Evolutionary conservation across 2,797 vertebrate species (phyloP).

Genomic region (Uromys caudimaculatus): DNA sequence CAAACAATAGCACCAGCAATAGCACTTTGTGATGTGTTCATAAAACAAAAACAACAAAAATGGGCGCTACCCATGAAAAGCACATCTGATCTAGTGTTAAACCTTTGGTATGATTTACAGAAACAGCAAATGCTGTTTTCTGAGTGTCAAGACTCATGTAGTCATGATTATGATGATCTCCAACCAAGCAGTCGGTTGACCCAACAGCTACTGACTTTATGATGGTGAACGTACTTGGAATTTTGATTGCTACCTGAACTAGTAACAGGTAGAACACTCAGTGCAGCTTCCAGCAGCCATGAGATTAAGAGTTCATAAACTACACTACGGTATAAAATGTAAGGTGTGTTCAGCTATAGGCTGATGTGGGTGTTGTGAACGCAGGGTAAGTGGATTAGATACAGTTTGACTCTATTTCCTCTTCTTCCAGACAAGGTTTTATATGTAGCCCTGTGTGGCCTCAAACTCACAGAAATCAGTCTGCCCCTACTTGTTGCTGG

Average conservation of each 20-base stretch:
- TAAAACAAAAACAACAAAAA: conserved; percentile 28
- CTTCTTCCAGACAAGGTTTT: background rate
- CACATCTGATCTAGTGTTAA: background rate
- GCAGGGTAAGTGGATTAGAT: background rate
- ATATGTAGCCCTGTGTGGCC: background rate
- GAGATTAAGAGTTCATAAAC: background rate
- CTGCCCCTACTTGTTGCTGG: background rate
- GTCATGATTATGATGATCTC: background rate
- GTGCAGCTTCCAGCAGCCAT: background rate
- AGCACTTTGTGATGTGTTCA: background rate
- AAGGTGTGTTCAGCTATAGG: background rate
- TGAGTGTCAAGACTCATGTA: background rate
- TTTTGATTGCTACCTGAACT: background rate
- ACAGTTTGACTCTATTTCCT: background rate
- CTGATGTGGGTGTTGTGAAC: background rate
- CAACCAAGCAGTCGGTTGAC: background rate
- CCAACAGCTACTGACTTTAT: background rate
- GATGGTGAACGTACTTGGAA: background rate
- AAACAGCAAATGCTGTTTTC: background rate
- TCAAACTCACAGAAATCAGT: background rate
- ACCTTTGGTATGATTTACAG: background rate
- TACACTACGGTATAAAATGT: background rate
- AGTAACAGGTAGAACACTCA: background rate
- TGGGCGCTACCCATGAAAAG: background rate
- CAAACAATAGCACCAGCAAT: background rate